Evolutionary conservation across 2,888 invertebrate genomes (phyloP).

Genomic region (Mesoligia furuncula): DNA sequence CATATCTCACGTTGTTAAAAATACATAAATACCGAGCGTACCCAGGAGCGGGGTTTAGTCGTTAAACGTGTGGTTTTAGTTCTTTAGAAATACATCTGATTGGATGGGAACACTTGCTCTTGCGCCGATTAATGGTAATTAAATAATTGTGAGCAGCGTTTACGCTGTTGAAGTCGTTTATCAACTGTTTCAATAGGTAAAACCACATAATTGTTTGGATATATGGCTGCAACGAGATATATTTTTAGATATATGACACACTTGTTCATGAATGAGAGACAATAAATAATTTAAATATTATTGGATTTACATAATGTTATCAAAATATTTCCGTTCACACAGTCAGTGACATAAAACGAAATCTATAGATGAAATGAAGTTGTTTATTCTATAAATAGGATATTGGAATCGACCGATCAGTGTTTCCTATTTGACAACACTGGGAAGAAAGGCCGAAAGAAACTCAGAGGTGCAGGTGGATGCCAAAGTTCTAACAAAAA

Average conservation of each 20-base stretch:
- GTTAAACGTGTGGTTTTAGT: constrained; percentile 50
- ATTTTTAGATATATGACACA: neutral
- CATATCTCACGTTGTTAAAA: constrained; percentile 67
- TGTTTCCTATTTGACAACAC: too few species aligned
- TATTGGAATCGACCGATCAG: too few species aligned
- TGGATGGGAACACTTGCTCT: constrained; percentile 40
- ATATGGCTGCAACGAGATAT: too few species aligned
- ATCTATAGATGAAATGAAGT: neutral
- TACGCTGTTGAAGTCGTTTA: constrained; percentile 22
- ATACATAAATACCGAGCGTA: constrained; percentile 58
- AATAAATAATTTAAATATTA: neutral
- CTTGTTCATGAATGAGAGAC: neutral
- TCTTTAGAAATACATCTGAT: constrained; percentile 42
- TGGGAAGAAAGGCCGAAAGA: neutral
- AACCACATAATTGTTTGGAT: neutral
- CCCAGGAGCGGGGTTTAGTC: constrained; percentile 58
- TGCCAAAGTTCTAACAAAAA: neutral
- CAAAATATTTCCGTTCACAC: neutral
- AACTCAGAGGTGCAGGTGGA: neutral
- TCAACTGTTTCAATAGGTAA: constrained; percentile 6
- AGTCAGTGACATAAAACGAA: neutral
- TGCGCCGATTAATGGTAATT: constrained; percentile 37
- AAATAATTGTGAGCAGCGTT: constrained; percentile 40
- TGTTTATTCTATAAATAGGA: too few species aligned
- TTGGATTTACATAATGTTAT: too few species aligned